Percentiles rank a stretch among this genome's conserved stretches.
Evolutionary conservation across 2,888 invertebrate species (phyloP).

Genomic region (Sinodicranocentrus sp.): DNA sequence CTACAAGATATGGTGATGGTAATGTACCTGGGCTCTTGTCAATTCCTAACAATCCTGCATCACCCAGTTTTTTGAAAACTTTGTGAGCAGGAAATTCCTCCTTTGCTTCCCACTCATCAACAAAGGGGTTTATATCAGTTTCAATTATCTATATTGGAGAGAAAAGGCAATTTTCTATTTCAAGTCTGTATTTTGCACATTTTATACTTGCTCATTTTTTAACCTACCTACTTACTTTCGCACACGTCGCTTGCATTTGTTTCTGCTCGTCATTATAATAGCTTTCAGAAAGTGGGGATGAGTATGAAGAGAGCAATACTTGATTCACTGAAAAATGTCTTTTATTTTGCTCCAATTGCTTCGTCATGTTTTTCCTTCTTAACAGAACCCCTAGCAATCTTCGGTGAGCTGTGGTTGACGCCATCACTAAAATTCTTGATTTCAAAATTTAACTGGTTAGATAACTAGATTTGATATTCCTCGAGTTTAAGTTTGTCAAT

Average conservation of each 20-base stretch:
- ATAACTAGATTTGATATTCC: too few species aligned
- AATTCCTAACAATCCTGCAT: constrained; percentile 81
- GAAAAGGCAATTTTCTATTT: too few species aligned
- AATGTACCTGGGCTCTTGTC: constrained; percentile 77
- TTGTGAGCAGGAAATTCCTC: constrained; percentile 80
- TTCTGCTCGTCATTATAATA: constrained; percentile 76
- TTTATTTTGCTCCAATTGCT: too few species aligned
- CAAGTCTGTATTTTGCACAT: too few species aligned
- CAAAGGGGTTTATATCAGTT: constrained; percentile 81
- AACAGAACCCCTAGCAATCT: background rate
- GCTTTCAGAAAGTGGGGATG: constrained; percentile 69
- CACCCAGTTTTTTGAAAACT: constrained; percentile 81
- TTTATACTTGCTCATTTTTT: too few species aligned
- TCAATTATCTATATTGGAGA: constrained; percentile 80
- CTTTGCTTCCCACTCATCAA: constrained; percentile 81
- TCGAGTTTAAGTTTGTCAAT: too few species aligned
- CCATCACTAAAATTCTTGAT: too few species aligned
- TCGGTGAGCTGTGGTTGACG: background rate
- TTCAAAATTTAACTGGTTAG: too few species aligned
- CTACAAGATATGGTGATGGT: too few species aligned
- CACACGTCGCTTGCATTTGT: constrained; percentile 72
- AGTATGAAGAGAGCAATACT: constrained; percentile 26
- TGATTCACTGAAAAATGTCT: constrained; percentile 31
- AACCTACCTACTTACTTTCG: constrained; percentile 74
- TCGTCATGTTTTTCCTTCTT: background rate